Conservation (phyloP, 2,113 vertebrate genomes). For the Antennarius striatus region DNA sequence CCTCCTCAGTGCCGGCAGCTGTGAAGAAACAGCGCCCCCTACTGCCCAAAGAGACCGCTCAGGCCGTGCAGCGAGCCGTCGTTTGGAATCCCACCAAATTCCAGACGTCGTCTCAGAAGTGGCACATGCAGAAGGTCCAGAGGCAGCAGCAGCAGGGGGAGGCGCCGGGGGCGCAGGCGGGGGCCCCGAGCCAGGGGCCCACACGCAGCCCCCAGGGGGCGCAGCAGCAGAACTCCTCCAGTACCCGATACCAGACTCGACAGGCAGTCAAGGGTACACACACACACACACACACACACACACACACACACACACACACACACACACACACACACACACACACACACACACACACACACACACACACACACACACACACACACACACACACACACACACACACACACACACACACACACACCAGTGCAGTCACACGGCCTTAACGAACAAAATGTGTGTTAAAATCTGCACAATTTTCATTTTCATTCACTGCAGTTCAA, state of each 20-base stretch:
- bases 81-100: constrained; percentile 95
- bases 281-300: no score
- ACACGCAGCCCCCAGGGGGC: constrained; percentile 64
- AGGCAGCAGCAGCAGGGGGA: constrained; percentile 84
- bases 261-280: constrained; percentile 93
- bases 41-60: constrained; percentile 91
- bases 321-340: no score
- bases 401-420: no score
- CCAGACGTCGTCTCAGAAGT: constrained; percentile 96
- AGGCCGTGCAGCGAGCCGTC: constrained; percentile 88
- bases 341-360: no score
- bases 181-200: constrained; percentile 54
- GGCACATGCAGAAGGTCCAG: constrained; percentile 95
- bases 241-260: constrained; percentile 95
- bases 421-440: no score
- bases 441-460: neutral
- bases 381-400: no score
- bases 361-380: no score
- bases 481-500: constrained; percentile 81
- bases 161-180: constrained; percentile 70
- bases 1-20: constrained; percentile 71
- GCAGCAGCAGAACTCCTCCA: constrained; percentile 80
- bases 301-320: no score
- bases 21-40: constrained; percentile 97
- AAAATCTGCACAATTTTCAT: neutral